Conservation (phyloP, 2,113 vertebrate genomes). For the Bujurquina vittata region DNA sequence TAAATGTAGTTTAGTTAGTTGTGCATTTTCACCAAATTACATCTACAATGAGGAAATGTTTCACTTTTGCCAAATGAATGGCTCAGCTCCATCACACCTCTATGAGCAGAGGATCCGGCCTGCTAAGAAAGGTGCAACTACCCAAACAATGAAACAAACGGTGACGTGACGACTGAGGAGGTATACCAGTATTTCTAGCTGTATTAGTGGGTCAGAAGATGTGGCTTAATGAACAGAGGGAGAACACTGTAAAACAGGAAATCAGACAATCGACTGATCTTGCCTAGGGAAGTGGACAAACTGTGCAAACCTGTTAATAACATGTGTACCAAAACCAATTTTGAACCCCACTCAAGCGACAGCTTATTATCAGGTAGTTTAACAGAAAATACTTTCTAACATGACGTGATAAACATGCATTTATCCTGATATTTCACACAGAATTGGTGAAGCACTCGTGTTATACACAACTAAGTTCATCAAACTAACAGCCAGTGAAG, state of each 20-base stretch:
- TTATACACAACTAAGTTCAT: slow-evolving; percentile 22
- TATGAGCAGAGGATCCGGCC: slow-evolving; percentile 28
- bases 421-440: neutral
- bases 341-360: neutral
- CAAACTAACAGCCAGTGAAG: slow-evolving; percentile 25
- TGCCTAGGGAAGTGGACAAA: slow-evolving; percentile 31
- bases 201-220: slow-evolving; percentile 27
- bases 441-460: neutral
- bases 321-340: accelerated
- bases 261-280: slow-evolving; percentile 34
- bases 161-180: slow-evolving; percentile 43
- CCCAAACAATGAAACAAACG: slow-evolving; percentile 50
- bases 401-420: neutral
- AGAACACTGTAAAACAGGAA: slow-evolving; percentile 62
- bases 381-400: neutral
- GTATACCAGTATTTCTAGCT: slow-evolving; percentile 61
- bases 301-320: slow-evolving; percentile 8
- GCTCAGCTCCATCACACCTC: slow-evolving; percentile 9
- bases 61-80: neutral
- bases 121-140: slow-evolving; percentile 5
- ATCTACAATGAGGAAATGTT: neutral
- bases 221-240: slow-evolving; percentile 23
- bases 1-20: neutral
- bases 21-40: neutral
- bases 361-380: neutral